Evolutionary conservation across 1,140 invertebrate genomes (phyloP).

Genomic region (Zeugodacus cucurbitae): DNA sequence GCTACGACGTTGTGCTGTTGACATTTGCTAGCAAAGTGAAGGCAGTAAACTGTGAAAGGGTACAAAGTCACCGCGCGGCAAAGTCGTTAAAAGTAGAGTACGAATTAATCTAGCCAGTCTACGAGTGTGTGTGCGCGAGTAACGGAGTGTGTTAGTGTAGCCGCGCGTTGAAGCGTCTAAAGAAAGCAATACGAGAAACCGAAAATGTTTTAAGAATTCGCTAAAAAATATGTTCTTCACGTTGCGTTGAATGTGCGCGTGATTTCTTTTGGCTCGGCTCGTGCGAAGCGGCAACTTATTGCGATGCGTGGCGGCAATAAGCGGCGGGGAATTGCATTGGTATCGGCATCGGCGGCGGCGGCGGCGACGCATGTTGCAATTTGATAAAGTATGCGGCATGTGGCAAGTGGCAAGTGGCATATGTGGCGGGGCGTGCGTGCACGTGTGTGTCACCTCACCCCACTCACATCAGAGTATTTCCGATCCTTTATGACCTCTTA

Average conservation of each 20-base stretch:
- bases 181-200: neutral
- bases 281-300: neutral
- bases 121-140: neutral
- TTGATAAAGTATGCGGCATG: slow-evolving; percentile 17
- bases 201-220: neutral
- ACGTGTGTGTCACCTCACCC: neutral
- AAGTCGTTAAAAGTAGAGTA: slow-evolving; percentile 29
- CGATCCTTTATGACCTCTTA: slow-evolving; percentile 18
- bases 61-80: neutral
- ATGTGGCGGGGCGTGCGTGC: neutral
- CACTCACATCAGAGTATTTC: neutral
- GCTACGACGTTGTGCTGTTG: neutral
- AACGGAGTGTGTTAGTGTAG: neutral
- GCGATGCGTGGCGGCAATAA: neutral
- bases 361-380: neutral
- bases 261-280: neutral
- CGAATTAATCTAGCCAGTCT: slow-evolving; percentile 14
- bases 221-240: neutral
- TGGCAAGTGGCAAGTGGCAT: neutral
- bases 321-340: neutral
- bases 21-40: neutral
- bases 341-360: neutral
- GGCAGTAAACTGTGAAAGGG: slow-evolving; percentile 22
- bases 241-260: neutral
- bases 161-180: neutral